Evolutionary conservation across 2,113 vertebrate genomes (phyloP).

Genomic region (Solenodon paradoxus): DNA sequence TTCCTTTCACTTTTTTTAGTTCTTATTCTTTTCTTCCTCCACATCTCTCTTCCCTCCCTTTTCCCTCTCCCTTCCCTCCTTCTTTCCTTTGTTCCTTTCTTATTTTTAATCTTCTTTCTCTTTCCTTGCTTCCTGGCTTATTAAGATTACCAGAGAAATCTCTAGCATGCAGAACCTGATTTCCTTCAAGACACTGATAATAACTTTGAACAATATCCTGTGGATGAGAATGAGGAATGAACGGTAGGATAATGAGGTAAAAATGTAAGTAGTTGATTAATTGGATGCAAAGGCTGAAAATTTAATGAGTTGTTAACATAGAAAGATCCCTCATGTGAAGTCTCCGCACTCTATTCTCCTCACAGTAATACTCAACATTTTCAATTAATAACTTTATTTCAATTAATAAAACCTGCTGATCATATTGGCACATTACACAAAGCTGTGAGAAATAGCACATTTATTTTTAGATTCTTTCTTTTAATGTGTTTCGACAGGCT

Average conservation of each 20-base stretch:
- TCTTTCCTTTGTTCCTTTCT: neutral
- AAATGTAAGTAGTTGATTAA: constrained; percentile 7
- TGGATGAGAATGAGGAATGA: neutral
- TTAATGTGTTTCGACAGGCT: neutral
- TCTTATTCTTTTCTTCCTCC: neutral
- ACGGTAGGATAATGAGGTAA: neutral
- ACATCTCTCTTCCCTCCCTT: neutral
- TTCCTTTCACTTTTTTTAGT: neutral
- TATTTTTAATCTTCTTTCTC: neutral
- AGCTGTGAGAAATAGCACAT: neutral
- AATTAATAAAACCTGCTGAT: neutral
- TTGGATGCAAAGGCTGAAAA: neutral
- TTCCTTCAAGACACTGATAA: neutral
- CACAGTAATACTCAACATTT: neutral
- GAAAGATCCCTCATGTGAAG: neutral
- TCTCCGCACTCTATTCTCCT: neutral
- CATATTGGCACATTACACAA: neutral
- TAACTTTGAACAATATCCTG: neutral
- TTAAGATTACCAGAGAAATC: neutral
- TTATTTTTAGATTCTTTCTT: constrained; percentile 31
- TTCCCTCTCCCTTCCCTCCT: neutral
- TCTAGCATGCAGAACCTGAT: neutral
- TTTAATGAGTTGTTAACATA: constrained; percentile 10
- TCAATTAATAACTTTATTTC: constrained; percentile 36
- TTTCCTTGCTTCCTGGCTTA: neutral